A percentile compares a stretch with the other conserved stretches of the same genome.
Evolutionary conservation across 2,113 vertebrate genomes (phyloP).

Genomic region (Stegostoma tigrinum): DNA sequence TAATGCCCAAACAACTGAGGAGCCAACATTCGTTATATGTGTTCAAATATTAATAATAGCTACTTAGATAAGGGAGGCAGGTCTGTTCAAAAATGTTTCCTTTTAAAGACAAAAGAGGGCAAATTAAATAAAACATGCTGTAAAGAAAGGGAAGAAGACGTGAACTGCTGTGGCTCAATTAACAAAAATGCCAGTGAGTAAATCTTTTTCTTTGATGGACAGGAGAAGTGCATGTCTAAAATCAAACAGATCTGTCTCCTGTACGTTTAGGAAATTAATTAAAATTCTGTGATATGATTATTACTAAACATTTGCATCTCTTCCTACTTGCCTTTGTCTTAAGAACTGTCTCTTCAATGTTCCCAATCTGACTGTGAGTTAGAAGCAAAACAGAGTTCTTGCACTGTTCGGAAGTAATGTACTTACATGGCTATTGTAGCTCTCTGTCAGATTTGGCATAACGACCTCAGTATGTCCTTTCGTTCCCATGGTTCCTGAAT

Average conservation of each 20-base stretch:
- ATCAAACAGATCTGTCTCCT: neutral
- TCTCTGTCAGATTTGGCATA: constrained; percentile 88
- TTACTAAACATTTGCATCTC: neutral
- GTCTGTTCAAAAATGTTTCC: neutral
- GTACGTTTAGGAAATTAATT: neutral
- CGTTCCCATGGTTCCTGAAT: constrained; percentile 97
- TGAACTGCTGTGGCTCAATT: neutral
- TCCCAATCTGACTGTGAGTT: neutral
- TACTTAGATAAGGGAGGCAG: neutral
- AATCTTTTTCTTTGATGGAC: neutral
- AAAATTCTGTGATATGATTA: neutral
- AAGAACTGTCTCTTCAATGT: neutral
- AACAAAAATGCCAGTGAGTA: neutral
- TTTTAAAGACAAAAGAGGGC: neutral
- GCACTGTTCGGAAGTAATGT: neutral
- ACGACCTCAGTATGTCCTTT: constrained; percentile 96
- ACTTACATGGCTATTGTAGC: constrained; percentile 96
- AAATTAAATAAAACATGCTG: neutral
- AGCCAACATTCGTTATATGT: neutral
- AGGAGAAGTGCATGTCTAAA: neutral
- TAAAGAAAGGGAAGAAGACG: neutral
- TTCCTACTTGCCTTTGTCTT: neutral
- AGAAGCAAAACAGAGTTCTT: neutral
- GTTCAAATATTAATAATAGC: neutral
- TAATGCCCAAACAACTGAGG: neutral